Base-by-base conservation (phyloP, 2,888 invertebrate genomes). In the Cataglyphis albicans region DNA sequence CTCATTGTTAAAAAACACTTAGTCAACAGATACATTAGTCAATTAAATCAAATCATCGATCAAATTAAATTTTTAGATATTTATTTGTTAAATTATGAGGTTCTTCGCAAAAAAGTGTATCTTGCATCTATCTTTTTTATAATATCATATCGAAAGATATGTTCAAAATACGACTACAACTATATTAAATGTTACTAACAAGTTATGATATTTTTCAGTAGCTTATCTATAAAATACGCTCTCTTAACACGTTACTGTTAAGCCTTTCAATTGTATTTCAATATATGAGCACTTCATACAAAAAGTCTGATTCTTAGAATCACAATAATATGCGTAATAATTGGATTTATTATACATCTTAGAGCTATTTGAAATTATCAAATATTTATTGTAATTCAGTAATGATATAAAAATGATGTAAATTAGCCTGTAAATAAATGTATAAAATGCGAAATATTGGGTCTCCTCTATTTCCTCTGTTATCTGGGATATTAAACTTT, bases 361-460 rank as follows among this genome's bases (percentile, higher is more conserved):
- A 59, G 68, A 38, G 12, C 32, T n/a, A 83, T 44, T 35, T 61
- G 65, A 75, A 41, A 21, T 78, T 63, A 21, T 61, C 68, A 59
- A 81, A 75, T 82, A 85, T 87, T 68, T 84, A 84, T 83, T 86
- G 84, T 75, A 81, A 86, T 82, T 80, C 75, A 81, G 81, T 83
- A 29, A 25, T 73, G 78, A 41, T 81, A 83, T 87, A 87, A 88
- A 73, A 83, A 86, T 64, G 81, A 89, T 94, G 94, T 94, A 94
- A 92, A 94, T 93, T 94, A 94, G 93, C 84, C 84, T 94, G 94
- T 94, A 94, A 94, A 94, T 94, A 94, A 93, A 91, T 94, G 94
- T 94, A 94, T 92, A 94, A 92, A 92, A 81, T 63, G 35, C 9
- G 38, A 25, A 74, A 63, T 38, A 55, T 76, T 21, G 29, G 9